Base-by-base conservation (phyloP, 2,113 vertebrate species). In the Typhlomys cinereus region DNA sequence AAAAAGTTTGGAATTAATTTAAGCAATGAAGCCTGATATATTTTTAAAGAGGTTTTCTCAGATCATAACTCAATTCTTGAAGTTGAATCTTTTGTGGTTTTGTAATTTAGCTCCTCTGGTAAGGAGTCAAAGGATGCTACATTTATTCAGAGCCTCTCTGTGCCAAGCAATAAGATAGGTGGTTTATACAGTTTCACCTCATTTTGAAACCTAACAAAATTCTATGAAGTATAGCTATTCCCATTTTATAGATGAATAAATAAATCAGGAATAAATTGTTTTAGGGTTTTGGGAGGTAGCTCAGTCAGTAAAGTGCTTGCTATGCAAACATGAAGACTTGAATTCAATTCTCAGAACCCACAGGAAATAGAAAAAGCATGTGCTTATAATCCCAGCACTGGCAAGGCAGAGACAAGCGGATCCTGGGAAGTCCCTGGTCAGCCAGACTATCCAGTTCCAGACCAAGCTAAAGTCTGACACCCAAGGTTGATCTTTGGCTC, bases 1-100 rank as follows among this genome's bases (percentile, higher is more conserved):
- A 92, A 95, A 96, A 96, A 95, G 59, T 96, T 95, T 96, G 91
- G 61, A 96, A 94, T 97, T 96, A 96, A 93, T 96, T 96, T 96
- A 94, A 96, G 95, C 91, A 94, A 80, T 94, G 91, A 95, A 96
- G 87, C 95, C 88, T 75, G 50, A 91, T 84, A 82, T 93, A 41
- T 92, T 96, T 90, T 96, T 80, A 94, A 94, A 81, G 89, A 90
- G 69, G 48, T n/a, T 96, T 96, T 89, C 74, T 93, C 87, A 95
- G 87, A 88, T 88, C 78, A n/a, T 91, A 95, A 94, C 54, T 96
- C 89, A 93, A 21, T 85, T 93, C 67, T 88, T 66, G 5, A 88
- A 89, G 39, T 83, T 90, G n/a, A 20, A 20, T 92, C n/a, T 46
- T 96, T 84, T 86, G 85, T 57, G 48, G 7, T 46, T 94, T 93